Evolutionary conservation across 2,113 vertebrate genomes (phyloP).

Genomic region (Syngnathus scovelli): DNA sequence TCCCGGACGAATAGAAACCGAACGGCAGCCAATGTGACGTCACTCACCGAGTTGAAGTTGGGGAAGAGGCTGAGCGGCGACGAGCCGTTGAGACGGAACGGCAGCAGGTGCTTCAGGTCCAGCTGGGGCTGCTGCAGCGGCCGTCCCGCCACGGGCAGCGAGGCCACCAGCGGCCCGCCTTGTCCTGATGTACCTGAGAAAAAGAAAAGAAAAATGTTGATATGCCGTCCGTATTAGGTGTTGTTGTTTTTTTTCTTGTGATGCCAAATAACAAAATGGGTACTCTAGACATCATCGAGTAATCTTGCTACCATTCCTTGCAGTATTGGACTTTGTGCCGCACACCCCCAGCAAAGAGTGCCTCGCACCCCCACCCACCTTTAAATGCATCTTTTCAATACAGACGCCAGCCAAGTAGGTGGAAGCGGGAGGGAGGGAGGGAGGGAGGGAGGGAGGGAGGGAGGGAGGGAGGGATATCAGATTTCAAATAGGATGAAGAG

Average conservation of each 20-base stretch:
- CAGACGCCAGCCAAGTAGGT: not conserved
- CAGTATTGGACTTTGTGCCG: not conserved
- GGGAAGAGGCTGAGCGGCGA: slow-evolving; percentile 92
- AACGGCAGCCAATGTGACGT: not conserved
- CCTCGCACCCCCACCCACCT: slow-evolving; percentile 2
- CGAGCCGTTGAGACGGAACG: slow-evolving; percentile 89
- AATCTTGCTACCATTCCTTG: not conserved
- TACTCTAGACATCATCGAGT: not conserved
- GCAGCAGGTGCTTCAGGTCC: slow-evolving; percentile 93
- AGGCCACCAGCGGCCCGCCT: slow-evolving; percentile 83
- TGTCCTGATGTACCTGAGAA: slow-evolving; percentile 69
- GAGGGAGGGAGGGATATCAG: slow-evolving; percentile 61
- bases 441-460: not conserved
- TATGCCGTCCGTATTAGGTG: too few species aligned
- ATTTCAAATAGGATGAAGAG: slow-evolving; percentile 75
- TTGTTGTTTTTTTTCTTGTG: too few species aligned
- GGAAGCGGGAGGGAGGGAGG: too few species aligned
- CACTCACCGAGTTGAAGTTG: slow-evolving; percentile 91
- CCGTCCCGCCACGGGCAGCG: slow-evolving; percentile 80
- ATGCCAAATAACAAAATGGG: too few species aligned
- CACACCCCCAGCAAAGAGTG: not conserved
- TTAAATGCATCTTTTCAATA: slow-evolving; percentile 61
- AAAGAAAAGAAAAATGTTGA: not conserved
- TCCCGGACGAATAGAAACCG: not conserved
- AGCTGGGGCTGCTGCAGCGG: slow-evolving; percentile 85